Evolutionary conservation across 1,140 invertebrate species (phyloP), one percentile per base, ranked within the genome.

Genomic region (Anastrepha obliqua): DNA sequence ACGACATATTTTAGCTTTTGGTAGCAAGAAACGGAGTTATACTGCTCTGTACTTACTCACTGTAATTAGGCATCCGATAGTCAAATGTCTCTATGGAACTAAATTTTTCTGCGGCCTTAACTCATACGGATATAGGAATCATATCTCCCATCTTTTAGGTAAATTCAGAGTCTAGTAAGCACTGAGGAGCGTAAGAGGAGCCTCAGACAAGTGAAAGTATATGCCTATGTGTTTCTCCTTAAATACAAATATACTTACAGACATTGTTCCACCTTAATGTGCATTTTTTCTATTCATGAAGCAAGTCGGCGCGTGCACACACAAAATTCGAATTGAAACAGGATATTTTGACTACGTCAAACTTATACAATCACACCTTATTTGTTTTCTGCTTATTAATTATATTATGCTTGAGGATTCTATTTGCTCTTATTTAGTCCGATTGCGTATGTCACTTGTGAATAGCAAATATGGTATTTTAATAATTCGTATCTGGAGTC

Each of bases 311-410:
- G 8, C 74, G 13, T 81, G 51, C 51, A 6, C 44, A 74, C 70
- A 67, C 4, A 29, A 81, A 81, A 81, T 81, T 81, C 44, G 20
- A 55, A 55, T 55, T 55, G 74, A 29, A 4, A 81, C 20, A 29
- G 20, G 47, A 81, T 81, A 81, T 55, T 81, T 81, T 81, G 47
- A 81, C 74, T 81, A 55, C 74, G 74, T 81, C 47, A 81, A 81
- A 3, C 51, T 81, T 81, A 81, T 29, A 47, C 42, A 81, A 81
- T 20, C n/a, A 55, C 20, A 70, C 44, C 20, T 70, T 70, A 11
- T 17, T 47, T 44, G 3, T 51, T 55, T 81, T 55, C 39, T 55
- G 20, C n/a, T 47, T 81, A 9, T 74, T 74, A 74, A 44, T 74
- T 74, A n/a, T 47, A 0, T 42, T 55, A 55, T 55, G 51, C 29